phyloP scores from a whole-genome alignment of 2,797 vertebrate species.

The Leptoclinus maculatus region DNA sequence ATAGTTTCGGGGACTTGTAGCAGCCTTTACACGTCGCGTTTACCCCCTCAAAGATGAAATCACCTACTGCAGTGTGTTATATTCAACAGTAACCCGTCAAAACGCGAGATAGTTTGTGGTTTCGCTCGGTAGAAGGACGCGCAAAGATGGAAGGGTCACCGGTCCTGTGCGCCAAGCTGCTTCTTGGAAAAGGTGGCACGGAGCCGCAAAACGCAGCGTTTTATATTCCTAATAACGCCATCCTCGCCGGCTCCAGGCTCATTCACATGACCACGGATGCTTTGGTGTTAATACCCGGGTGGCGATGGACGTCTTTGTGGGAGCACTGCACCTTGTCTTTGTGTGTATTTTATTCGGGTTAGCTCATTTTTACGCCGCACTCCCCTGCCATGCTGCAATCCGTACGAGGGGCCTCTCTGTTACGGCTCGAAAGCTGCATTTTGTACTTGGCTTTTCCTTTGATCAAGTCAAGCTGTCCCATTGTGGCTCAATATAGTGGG shows the following conservation, averaged over 20 bases:
- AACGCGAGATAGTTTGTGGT: slow-evolving; percentile 5
- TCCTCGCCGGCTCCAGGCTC: background rate
- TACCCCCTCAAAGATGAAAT: slow-evolving; percentile 15
- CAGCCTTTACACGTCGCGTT: slow-evolving; percentile 36
- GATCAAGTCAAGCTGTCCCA: slow-evolving; percentile 94
- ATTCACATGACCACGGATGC: slow-evolving; percentile 27
- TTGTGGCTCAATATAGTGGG: slow-evolving; percentile 89
- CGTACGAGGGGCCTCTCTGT: slow-evolving; percentile 82
- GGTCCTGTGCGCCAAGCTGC: slow-evolving; percentile 84
- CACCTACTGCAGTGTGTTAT: slow-evolving; percentile 45
- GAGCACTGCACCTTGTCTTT: slow-evolving; percentile 70
- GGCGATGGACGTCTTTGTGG: slow-evolving; percentile 50
- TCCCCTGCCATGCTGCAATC: slow-evolving; percentile 87
- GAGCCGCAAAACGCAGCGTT: slow-evolving; percentile 87
- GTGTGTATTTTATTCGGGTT: slow-evolving; percentile 80
- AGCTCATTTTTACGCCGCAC: slow-evolving; percentile 87
- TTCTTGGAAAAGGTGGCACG: slow-evolving; percentile 83
- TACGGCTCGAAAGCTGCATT: slow-evolving; percentile 93
- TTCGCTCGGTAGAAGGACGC: slow-evolving; percentile 82
- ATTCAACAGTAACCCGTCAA: slow-evolving; percentile 16
- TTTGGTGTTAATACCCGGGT: slow-evolving; percentile 24
- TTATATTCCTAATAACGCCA: slow-evolving; percentile 54
- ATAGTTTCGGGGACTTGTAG: slow-evolving; percentile 78
- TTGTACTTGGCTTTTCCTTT: slow-evolving; percentile 91
- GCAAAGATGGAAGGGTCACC: slow-evolving; percentile 89